Evolutionary conservation across 92 coral and sea anemone species (phyloP).

Genomic region (Desmophyllum pertusum): DNA sequence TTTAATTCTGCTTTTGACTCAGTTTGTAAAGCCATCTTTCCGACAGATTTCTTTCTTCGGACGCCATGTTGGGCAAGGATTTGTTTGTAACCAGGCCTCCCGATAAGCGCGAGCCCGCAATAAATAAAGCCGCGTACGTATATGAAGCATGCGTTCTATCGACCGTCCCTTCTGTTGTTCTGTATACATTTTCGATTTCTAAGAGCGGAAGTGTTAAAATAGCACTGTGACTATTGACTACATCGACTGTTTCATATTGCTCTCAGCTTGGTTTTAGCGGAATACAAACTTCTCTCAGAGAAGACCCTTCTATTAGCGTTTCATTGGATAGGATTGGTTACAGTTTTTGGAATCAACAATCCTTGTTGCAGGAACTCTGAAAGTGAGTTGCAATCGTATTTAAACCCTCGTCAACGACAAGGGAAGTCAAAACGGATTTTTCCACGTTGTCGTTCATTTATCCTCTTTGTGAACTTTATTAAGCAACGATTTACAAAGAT

Average conservation of each 20-base stretch:
- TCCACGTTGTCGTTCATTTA: background rate
- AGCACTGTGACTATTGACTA: slow-evolving; percentile 6
- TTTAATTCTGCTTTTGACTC: slow-evolving; percentile 54
- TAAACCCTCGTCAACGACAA: background rate
- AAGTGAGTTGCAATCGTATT: background rate
- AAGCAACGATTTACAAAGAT: background rate
- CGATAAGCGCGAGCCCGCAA: background rate
- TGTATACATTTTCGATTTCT: background rate
- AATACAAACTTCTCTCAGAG: background rate
- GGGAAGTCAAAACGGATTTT: background rate
- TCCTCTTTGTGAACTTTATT: background rate
- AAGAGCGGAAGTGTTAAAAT: slow-evolving; percentile 34
- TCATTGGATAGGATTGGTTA: background rate
- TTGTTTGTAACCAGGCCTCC: slow-evolving; percentile 49
- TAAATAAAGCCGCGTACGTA: background rate
- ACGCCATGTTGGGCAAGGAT: slow-evolving; percentile 76
- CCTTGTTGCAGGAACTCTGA: background rate
- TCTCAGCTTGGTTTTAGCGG: slow-evolving; percentile 10
- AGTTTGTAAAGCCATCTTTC: slow-evolving; percentile 16
- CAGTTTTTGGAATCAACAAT: background rate
- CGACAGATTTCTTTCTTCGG: slow-evolving; percentile 59
- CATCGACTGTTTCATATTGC: background rate
- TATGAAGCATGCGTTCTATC: background rate
- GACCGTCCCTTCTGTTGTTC: no score
- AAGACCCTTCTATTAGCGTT: background rate